Percentiles rank a stretch among this genome's conserved stretches.
These are phyloP conservation scores for Petrocephalus zakoni DNA, from an alignment of 2,113 vertebrate species.

Conservation along the genomic window DNA sequence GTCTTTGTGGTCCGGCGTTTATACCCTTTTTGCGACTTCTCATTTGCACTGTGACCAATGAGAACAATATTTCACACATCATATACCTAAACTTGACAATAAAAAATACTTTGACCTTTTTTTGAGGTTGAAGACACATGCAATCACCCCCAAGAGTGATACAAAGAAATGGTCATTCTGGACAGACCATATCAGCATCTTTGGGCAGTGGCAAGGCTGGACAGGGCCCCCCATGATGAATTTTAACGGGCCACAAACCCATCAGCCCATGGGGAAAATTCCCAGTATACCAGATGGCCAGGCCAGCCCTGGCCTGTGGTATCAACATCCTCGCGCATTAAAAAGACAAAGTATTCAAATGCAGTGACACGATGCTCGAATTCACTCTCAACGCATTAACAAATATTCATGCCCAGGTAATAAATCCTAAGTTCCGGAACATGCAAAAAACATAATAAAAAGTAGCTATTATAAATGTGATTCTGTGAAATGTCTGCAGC, in stretches of 20 bases:
- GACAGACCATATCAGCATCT: neutral
- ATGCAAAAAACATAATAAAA: neutral
- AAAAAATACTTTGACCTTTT: neutral
- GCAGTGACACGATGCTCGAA: neutral
- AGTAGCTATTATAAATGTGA: slow-evolving; percentile 4
- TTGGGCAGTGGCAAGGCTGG: neutral
- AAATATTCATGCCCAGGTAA: slow-evolving; percentile 11
- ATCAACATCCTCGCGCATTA: neutral
- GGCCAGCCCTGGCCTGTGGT: neutral
- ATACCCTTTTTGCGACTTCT: neutral
- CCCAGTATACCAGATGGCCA: neutral
- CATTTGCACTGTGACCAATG: neutral
- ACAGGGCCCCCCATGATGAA: neutral
- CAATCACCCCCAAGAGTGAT: neutral
- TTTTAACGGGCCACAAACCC: neutral
- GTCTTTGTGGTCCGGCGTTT: neutral
- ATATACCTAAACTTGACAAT: neutral
- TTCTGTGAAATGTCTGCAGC: slow-evolving; percentile 7
- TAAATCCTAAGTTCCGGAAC: slow-evolving; percentile 10
- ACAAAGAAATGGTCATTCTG: neutral
- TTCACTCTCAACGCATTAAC: neutral
- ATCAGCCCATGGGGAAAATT: neutral
- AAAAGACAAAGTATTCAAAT: neutral
- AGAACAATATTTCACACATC: neutral
- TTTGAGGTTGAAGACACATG: neutral